phyloP scores from a whole-genome alignment of 92 coral and sea anemone species.

The Porites evermanni region DNA sequence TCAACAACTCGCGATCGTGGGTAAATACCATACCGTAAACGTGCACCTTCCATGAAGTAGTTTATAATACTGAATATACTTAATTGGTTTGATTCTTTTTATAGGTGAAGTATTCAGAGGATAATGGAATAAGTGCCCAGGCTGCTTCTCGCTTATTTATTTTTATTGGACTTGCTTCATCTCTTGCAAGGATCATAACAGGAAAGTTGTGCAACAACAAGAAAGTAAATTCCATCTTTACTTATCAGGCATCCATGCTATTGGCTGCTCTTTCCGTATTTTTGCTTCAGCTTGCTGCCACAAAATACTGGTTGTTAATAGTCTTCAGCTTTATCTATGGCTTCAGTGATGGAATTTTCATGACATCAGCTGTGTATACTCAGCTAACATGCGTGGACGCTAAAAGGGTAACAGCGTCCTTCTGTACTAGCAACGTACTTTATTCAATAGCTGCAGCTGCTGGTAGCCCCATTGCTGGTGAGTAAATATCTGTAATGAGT shows the following conservation, averaged over 20 bases:
- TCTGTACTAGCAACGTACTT: neutral
- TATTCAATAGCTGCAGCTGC: neutral
- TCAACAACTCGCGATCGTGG: too few relatives aligned
- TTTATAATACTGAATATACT: too few relatives aligned
- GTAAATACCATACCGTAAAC: too few relatives aligned
- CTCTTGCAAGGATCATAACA: constrained; percentile 2
- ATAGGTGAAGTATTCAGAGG: constrained; percentile 18
- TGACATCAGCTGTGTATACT: neutral
- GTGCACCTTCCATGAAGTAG: too few relatives aligned
- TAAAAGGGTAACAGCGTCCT: neutral
- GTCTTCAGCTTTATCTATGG: neutral
- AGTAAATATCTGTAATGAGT: neutral
- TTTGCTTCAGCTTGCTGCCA: constrained; percentile 7
- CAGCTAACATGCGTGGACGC: neutral
- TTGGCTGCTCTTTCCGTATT: neutral
- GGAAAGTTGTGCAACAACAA: constrained; percentile 8
- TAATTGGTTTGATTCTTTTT: neutral
- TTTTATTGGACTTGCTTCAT: constrained; percentile 23
- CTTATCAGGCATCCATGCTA: neutral
- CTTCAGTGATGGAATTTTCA: neutral
- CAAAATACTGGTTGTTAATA: constrained; percentile 1
- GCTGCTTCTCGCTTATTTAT: constrained; percentile 20
- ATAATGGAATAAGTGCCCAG: constrained; percentile 10
- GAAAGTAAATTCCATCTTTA: neutral
- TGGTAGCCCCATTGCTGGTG: constrained; percentile 30